Base-by-base conservation (phyloP, 2,113 vertebrate species). In the Narcine bancroftii region DNA sequence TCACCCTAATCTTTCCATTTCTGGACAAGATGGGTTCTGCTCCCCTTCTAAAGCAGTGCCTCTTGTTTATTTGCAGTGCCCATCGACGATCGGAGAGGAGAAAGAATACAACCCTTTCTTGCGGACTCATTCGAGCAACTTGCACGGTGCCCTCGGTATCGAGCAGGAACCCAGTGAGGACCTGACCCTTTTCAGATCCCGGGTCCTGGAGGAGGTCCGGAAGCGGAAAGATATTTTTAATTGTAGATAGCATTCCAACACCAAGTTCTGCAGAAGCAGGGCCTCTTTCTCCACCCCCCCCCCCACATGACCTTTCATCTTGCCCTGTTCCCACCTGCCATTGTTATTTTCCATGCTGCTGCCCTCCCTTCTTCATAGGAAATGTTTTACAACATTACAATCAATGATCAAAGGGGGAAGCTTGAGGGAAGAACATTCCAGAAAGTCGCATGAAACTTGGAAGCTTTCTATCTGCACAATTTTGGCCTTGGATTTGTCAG, bases 91-190 rank as follows among this genome's bases (percentile, higher is more conserved):
- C 17, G 96, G 96, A 0, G 98, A 99, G 66, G 99, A 99, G 93
- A 97, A 97, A 93, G 95, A 95, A 89, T 99, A 99, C 95, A 99
- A 99, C 93, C 99, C 98, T 0, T 99, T 99, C 95, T 95, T 99
- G 93, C 95, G 98, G 92, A 98, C 97, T 39, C 97, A 99, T 94
- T 95, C 92, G 63, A 93, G 94, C 0, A 97, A 97, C 33, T 96
- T 99, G 93, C 99, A 99, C 53, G 95, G 94, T 92, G 96, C 96
- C 0, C 94, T 99, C 94, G 97, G 97, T 33, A 93, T 98, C 26
- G 95, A 95, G 93, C 97, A 94, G 11, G 93, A 94, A 0, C n/a
- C 77, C 0, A 96, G 95, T 0, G 97, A 97, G 92, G 96, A 98
- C 65, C 96, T 95, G 5, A 95, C 94, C 0, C 94, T 81, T 92